Conservation (phyloP, 2,113 vertebrate species). For the Peucedramus taeniatus region DNA sequence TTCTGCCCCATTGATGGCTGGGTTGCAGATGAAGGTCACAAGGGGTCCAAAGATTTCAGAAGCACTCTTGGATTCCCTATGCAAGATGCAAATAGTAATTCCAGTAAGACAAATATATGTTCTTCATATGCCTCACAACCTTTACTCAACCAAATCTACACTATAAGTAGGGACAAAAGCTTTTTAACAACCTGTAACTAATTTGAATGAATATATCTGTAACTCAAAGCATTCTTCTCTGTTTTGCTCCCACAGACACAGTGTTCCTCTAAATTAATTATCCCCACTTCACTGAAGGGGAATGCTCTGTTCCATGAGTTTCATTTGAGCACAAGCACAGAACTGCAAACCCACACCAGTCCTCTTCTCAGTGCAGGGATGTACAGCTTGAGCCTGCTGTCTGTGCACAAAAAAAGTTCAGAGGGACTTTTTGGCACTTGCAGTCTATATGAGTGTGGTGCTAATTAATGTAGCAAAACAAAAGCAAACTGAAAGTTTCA, state of each 20-base stretch:
- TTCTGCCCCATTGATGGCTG: not conserved
- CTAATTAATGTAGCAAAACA: not conserved
- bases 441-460: not conserved
- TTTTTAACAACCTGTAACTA: not conserved
- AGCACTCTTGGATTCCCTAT: not conserved
- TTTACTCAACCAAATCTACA: not conserved
- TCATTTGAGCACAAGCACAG: not conserved
- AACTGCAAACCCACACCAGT: not conserved
- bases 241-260: not conserved
- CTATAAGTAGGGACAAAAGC: not conserved
- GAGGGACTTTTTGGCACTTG: not conserved
- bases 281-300: not conserved
- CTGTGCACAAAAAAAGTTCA: not conserved
- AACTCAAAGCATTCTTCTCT: not conserved
- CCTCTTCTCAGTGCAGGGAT: not conserved
- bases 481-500: not conserved
- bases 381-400: not conserved
- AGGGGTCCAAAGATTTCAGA: not conserved
- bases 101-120: not conserved
- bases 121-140: not conserved
- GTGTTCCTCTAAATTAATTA: not conserved
- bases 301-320: not conserved
- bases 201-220: not conserved
- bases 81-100: not conserved
- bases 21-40: not conserved